Evolutionary conservation across 2,113 vertebrate genomes (phyloP).

Genomic region (Excalfactoria chinensis): DNA sequence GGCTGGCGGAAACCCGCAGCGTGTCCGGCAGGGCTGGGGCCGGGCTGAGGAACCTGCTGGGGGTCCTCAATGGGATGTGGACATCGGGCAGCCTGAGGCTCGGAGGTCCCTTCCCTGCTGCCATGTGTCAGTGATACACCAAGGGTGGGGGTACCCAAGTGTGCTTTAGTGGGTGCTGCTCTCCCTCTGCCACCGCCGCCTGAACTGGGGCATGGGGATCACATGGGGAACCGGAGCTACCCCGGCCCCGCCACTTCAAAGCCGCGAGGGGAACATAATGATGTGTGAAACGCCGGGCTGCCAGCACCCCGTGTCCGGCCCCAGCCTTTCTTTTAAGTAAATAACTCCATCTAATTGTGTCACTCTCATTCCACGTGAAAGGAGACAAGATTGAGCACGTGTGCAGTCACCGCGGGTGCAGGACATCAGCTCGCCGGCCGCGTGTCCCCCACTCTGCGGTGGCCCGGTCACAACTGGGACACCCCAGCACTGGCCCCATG

Average conservation of each 20-base stretch:
- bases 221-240: background rate
- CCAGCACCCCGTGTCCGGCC: slow-evolving; percentile 41
- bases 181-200: background rate
- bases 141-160: background rate
- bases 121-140: background rate
- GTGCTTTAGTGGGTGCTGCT: background rate
- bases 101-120: background rate
- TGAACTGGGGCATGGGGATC: background rate
- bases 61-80: background rate
- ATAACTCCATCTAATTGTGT: slow-evolving; percentile 44
- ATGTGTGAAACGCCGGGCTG: slow-evolving; percentile 54
- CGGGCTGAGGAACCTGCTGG: slow-evolving; percentile 1
- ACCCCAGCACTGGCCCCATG: background rate
- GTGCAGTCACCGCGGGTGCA: slow-evolving; percentile 7
- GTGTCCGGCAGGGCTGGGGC: background rate
- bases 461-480: background rate
- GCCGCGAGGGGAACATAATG: slow-evolving; percentile 44
- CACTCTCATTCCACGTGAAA: slow-evolving; percentile 42
- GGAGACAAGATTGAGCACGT: slow-evolving; percentile 51
- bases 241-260: slow-evolving; percentile 41
- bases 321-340: slow-evolving; percentile 51
- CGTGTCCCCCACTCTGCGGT: rapidly evolving
- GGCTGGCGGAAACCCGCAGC: slow-evolving; percentile 42
- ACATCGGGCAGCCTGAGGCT: background rate
- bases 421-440: background rate